Percentiles rank a stretch among this genome's conserved stretches.
phyloP scores from a whole-genome alignment of 2,888 invertebrate species.

The Sesia bembeciformis region DNA sequence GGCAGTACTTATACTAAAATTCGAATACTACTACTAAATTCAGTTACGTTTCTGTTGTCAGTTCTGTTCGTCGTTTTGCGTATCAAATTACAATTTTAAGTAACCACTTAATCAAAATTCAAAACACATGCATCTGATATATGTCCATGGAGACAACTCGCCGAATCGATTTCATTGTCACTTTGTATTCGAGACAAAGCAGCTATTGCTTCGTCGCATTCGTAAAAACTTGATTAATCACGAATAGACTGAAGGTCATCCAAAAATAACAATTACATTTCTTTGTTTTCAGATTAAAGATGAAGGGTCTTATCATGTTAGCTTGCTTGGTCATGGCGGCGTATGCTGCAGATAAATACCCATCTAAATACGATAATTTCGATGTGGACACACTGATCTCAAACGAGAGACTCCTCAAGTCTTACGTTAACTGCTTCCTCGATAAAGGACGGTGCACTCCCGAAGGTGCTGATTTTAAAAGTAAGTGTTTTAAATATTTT shows the following conservation, averaged over 20 bases:
- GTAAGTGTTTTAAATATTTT: slow-evolving; percentile 58
- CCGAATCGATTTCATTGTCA: slow-evolving; percentile 24
- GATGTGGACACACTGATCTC: slow-evolving; percentile 80
- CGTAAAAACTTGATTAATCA: background rate
- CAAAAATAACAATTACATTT: background rate
- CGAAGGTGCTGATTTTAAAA: slow-evolving; percentile 81
- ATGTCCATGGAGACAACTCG: slow-evolving; percentile 30
- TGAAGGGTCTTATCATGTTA: slow-evolving; percentile 45
- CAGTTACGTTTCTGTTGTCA: too few relatives aligned
- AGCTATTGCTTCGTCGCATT: background rate
- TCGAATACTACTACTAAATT: too few relatives aligned
- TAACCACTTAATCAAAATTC: slow-evolving; percentile 28
- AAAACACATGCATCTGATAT: slow-evolving; percentile 24
- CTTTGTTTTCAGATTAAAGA: slow-evolving; percentile 16
- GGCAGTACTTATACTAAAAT: too few relatives aligned
- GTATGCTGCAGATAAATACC: slow-evolving; percentile 71
- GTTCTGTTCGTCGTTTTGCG: too few relatives aligned
- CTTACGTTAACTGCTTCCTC: slow-evolving; percentile 82
- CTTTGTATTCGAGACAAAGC: slow-evolving; percentile 27
- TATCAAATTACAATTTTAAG: too few relatives aligned
- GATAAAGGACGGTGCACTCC: slow-evolving; percentile 80
- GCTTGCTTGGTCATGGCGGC: slow-evolving; percentile 42
- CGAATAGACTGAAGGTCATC: too few relatives aligned
- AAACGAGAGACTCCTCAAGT: slow-evolving; percentile 80
- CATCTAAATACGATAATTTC: slow-evolving; percentile 81